phyloP scores from a whole-genome alignment of 2,888 invertebrate genomes.

The Hirtodrosophila alboralis region DNA sequence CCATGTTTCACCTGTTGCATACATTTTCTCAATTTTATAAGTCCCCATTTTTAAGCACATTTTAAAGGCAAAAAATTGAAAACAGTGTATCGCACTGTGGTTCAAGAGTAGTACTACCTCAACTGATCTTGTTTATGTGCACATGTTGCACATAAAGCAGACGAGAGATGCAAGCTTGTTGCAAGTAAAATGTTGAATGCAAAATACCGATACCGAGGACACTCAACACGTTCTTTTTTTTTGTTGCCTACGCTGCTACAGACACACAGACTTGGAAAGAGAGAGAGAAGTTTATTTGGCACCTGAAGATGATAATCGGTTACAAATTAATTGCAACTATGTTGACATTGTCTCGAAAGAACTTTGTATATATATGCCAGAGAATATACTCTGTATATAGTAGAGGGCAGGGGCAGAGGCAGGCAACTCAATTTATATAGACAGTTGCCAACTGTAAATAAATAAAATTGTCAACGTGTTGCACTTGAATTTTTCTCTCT shows the following conservation, averaged over 20 bases:
- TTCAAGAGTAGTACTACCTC: constrained; percentile 48
- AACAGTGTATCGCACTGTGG: constrained; percentile 52
- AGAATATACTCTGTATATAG: too few species aligned
- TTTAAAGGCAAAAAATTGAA: constrained; percentile 9
- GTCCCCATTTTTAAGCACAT: too few species aligned
- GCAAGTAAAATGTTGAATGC: constrained; percentile 50
- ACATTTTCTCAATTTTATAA: too few species aligned
- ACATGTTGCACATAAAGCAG: constrained; percentile 78
- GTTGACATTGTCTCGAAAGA: constrained; percentile 68
- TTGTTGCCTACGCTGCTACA: too few species aligned
- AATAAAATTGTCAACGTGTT: constrained; percentile 77
- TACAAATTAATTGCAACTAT: constrained; percentile 84
- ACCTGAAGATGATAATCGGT: constrained; percentile 84
- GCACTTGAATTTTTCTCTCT: constrained; percentile 54
- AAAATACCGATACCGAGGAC: constrained; percentile 69
- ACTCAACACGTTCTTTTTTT: constrained; percentile 66
- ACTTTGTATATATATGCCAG: too few species aligned
- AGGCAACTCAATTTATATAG: constrained; percentile 74
- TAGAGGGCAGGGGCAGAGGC: neutral
- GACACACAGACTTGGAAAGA: constrained; percentile 52
- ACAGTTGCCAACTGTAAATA: constrained; percentile 79
- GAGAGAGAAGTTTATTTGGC: constrained; percentile 83
- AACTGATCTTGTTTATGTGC: constrained; percentile 73
- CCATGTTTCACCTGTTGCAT: too few species aligned
- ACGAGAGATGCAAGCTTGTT: constrained; percentile 38